Evolutionary conservation across 2,113 vertebrate genomes (phyloP).

Genomic region (Cyprinus carpio): DNA sequence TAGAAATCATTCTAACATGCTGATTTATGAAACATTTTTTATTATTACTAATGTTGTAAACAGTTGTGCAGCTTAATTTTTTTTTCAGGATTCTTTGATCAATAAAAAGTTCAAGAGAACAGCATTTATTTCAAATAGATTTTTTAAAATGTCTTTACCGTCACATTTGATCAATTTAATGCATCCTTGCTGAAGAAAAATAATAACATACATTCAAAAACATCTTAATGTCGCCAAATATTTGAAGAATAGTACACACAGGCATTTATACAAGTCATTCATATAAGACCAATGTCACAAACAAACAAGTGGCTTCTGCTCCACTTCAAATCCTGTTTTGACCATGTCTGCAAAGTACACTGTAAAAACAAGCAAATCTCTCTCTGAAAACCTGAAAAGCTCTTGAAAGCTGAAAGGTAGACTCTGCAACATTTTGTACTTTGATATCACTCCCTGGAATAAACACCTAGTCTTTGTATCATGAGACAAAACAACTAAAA

Average conservation of each 20-base stretch:
- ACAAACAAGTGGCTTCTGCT: neutral
- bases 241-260: neutral
- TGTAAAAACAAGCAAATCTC: neutral
- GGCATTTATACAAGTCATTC: neutral
- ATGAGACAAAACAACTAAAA: constrained; percentile 7
- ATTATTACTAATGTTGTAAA: too few relatives aligned
- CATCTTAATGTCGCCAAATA: neutral
- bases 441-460: neutral
- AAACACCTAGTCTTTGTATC: neutral
- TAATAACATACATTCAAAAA: neutral
- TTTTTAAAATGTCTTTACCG: too few relatives aligned
- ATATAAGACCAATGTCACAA: neutral
- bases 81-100: too few relatives aligned
- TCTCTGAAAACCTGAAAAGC: neutral
- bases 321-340: constrained; percentile 27
- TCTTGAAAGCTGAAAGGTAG: neutral
- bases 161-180: neutral
- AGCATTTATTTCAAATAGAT: too few relatives aligned
- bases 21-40: too few relatives aligned
- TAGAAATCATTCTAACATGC: too few relatives aligned
- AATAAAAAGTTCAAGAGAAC: too few relatives aligned
- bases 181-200: neutral
- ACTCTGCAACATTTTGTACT: constrained; percentile 7
- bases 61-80: too few relatives aligned
- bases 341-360: neutral